Evolutionary conservation across 2,797 vertebrate species (phyloP), one percentile per base, ranked within the genome.

Genomic region (Poecilia picta): DNA sequence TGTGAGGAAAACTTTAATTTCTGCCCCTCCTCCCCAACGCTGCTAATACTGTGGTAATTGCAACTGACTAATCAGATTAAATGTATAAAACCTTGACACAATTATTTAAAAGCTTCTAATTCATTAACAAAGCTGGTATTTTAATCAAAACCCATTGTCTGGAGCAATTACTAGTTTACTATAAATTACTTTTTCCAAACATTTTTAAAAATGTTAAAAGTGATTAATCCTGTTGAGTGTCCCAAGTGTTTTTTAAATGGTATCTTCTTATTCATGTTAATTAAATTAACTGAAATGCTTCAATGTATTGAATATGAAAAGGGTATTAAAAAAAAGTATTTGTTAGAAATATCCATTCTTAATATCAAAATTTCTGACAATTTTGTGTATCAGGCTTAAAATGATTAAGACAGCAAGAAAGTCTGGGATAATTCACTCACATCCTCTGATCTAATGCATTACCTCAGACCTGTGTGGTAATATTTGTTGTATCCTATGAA

Each of bases 61-160:
- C 68, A 71, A 45, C 4, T 45, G 68, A 41, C 68, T 45, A 71
- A 71, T 71, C 68, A 71, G 25, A 71, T 71, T 71, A 45, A n/a
- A 71, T 8, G 8, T 16, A n/a, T 28, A 71, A 71, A 45, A 43
- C 41, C 68, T 45, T 45, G 20, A 41, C 25, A 13, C 23, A 11
- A 43, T 36, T 70, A 43, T 43, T 41, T 70, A 70, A 5, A 43
- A 41, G 20, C 20, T 70, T 43, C 11, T 2, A 43, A 70, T 70
- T 6, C 3, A 43, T 43, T 25, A 13, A 23, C 20, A 41, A 43
- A 43, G 28, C 33, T 62, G 33, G 31, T 62, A 62, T 33, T 62
- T 62, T 16, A 62, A 16, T 33, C 28, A 62, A 66, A 39, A 23
- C 33, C 18, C 3, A 39, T 12, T 36, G 3, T 39, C 8, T 20